Conservation (phyloP, 1,140 invertebrate genomes). For the Leptonema lineaticorne region DNA sequence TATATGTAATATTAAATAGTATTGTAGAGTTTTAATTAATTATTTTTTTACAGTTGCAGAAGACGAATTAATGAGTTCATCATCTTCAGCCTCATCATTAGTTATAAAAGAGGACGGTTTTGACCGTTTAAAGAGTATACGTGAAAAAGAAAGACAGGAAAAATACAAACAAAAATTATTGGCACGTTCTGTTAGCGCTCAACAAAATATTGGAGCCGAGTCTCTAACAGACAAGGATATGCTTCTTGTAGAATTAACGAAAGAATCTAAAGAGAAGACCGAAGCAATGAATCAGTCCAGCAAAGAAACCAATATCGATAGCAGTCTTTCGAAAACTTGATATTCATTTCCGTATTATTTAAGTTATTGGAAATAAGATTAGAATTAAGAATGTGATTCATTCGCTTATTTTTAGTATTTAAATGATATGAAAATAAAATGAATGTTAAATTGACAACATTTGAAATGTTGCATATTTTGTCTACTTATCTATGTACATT, state of each 20-base stretch:
- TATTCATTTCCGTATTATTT: constrained; percentile 25
- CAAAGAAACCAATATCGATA: background rate
- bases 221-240: constrained; percentile 32
- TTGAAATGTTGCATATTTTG: too few species aligned
- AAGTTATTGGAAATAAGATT: constrained; percentile 8
- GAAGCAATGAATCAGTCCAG: background rate
- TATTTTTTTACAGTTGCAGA: constrained; percentile 32
- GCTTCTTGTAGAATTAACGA: constrained; percentile 31
- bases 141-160: constrained; percentile 49
- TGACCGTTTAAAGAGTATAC: constrained; percentile 48
- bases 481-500: too few species aligned
- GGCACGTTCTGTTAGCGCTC: constrained; percentile 54
- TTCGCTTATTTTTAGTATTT: too few species aligned
- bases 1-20: background rate
- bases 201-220: constrained; percentile 46
- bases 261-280: constrained; percentile 24
- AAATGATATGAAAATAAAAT: too few species aligned
- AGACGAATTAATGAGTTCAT: constrained; percentile 28
- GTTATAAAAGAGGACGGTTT: constrained; percentile 49
- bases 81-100: constrained; percentile 13
- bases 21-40: background rate
- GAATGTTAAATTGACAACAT: too few species aligned
- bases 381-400: too few species aligned
- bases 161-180: constrained; percentile 53
- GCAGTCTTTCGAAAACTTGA: constrained; percentile 11